A percentile compares a stretch with the other conserved stretches of the same genome.
Conservation (phyloP, 1,140 invertebrate species). For the Gonioctena quinquepunctata region DNA sequence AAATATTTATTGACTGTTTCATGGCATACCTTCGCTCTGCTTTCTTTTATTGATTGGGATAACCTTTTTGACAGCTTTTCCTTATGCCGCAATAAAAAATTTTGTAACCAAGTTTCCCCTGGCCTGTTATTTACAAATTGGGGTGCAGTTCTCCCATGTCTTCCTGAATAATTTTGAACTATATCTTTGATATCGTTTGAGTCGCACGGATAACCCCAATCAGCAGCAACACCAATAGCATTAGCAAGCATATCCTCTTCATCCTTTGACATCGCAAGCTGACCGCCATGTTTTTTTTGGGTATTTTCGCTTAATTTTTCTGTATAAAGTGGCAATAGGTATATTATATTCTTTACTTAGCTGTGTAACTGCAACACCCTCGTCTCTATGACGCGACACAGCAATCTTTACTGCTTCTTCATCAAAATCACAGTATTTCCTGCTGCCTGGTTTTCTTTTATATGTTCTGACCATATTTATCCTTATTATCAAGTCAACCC, state of each 20-base stretch:
- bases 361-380: not conserved
- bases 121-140: conserved; percentile 46
- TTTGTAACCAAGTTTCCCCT: conserved; percentile 42
- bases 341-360: conserved; percentile 23
- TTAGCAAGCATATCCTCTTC: conserved; percentile 13
- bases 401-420: conserved; percentile 8
- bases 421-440: not conserved
- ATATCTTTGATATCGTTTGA: conserved; percentile 17
- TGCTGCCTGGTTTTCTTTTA: conserved; percentile 11
- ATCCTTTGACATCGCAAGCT: not conserved
- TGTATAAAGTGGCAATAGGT: conserved; percentile 23
- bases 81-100: conserved; percentile 41
- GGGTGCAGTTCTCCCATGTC: conserved; percentile 16
- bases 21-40: conserved; percentile 40
- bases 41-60: conserved; percentile 47
- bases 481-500: conserved; percentile 28
- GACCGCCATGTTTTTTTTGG: conserved; percentile 15
- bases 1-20: not conserved
- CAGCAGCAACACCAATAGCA: conserved; percentile 1
- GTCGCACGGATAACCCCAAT: conserved; percentile 34
- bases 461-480: conserved; percentile 16
- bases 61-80: conserved; percentile 33
- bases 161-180: conserved; percentile 29
- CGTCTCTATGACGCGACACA: too few species aligned
- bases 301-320: conserved; percentile 23